Evolutionary conservation across 92 coral and sea anemone species (phyloP).

Genomic region (Actinostola sp.): DNA sequence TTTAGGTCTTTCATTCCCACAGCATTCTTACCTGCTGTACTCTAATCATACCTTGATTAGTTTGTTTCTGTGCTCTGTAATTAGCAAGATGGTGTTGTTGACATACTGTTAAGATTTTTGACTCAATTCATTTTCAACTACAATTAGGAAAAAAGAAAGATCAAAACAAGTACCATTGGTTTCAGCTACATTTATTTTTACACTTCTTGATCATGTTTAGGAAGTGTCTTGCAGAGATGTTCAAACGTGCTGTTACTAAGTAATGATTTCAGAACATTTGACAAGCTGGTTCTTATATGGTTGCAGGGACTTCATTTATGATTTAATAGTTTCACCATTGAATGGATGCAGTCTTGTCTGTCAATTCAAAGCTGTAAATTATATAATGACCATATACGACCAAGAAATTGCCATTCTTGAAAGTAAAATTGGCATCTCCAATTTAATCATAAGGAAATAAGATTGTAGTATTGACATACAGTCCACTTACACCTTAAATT

Average conservation of each 20-base stretch:
- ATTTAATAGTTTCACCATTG: not conserved
- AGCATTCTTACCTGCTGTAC: too few relatives aligned
- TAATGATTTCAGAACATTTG: too few relatives aligned
- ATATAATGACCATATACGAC: too few relatives aligned
- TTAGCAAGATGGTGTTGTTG: not conserved
- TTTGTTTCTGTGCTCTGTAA: constrained; percentile 3
- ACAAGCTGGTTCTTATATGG: too few relatives aligned
- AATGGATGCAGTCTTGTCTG: not conserved
- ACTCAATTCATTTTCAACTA: not conserved
- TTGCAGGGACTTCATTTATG: not conserved
- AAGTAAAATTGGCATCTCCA: too few relatives aligned
- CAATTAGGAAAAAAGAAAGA: not conserved
- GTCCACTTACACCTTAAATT: too few relatives aligned
- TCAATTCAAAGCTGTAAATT: too few relatives aligned
- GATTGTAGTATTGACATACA: too few relatives aligned
- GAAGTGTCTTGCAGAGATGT: constrained; percentile 6
- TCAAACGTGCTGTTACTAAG: not conserved
- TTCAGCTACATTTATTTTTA: too few relatives aligned
- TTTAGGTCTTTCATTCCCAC: too few relatives aligned
- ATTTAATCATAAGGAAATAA: too few relatives aligned
- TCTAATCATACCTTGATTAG: constrained; percentile 2
- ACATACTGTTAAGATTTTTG: not conserved
- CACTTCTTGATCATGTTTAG: constrained; percentile 1
- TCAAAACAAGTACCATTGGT: not conserved
- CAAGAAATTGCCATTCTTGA: too few relatives aligned